Conservation (phyloP, 1,140 invertebrate genomes). For the Drosophila mauritiana region DNA sequence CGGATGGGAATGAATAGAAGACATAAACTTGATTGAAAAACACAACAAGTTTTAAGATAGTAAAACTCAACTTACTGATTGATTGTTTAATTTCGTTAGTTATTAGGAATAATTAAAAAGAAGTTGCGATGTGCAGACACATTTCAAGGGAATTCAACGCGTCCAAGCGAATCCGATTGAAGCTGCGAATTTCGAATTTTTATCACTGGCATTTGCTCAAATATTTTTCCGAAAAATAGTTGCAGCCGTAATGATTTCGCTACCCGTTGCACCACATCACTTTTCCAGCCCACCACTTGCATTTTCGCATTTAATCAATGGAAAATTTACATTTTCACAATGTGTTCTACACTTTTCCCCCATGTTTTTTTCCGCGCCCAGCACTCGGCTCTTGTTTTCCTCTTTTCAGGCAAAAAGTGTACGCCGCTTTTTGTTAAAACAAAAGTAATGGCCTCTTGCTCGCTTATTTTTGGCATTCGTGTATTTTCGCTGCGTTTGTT, state of each 20-base stretch:
- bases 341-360: constrained; percentile 74
- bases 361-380: constrained; percentile 40
- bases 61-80: too few species aligned
- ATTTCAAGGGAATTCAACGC: background rate
- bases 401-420: background rate
- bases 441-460: constrained; percentile 65
- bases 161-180: constrained; percentile 8
- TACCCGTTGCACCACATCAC: background rate
- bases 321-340: constrained; percentile 74
- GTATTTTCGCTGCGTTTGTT: background rate
- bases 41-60: too few species aligned
- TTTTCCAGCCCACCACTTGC: constrained; percentile 23
- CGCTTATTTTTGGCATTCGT: constrained; percentile 23
- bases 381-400: constrained; percentile 5
- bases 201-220: constrained; percentile 7
- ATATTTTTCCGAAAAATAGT: constrained; percentile 31
- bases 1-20: background rate
- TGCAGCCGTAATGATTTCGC: constrained; percentile 27
- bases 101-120: background rate
- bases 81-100: too few species aligned
- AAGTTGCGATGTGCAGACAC: background rate
- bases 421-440: constrained; percentile 48
- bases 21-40: too few species aligned
- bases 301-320: constrained; percentile 69
- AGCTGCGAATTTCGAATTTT: constrained; percentile 24